Conservation (phyloP, 2,888 invertebrate species). For the Eristalinus aeneus region DNA sequence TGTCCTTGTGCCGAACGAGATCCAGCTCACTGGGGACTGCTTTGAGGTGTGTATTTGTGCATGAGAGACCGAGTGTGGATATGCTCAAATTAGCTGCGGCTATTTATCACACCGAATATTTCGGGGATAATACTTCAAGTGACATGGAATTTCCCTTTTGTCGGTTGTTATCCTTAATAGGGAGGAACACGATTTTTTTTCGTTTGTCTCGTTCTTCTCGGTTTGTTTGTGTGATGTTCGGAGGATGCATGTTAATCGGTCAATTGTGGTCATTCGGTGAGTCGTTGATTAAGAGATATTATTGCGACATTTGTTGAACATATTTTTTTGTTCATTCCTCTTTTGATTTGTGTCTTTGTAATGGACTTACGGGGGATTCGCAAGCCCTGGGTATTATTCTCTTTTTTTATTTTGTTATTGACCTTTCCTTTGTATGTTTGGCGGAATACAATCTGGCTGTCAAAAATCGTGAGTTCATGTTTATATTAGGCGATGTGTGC, state of each 20-base stretch:
- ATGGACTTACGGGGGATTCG: neutral
- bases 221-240: conserved; percentile 31
- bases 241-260: conserved; percentile 59
- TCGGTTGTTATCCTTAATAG: conserved; percentile 65
- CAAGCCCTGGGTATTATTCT: too few relatives aligned
- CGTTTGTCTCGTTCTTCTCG: neutral
- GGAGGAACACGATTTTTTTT: conserved; percentile 37
- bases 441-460: too few relatives aligned
- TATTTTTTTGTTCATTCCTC: neutral
- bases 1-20: conserved; percentile 30
- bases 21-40: conserved; percentile 51
- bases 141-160: conserved; percentile 69
- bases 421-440: too few relatives aligned
- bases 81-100: conserved; percentile 65
- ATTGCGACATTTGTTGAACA: conserved; percentile 44
- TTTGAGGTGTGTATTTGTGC: conserved; percentile 20
- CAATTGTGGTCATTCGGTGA: conserved; percentile 52
- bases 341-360: neutral
- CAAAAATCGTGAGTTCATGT: too few relatives aligned
- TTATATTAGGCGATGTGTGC: too few relatives aligned
- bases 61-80: conserved; percentile 49
- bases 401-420: too few relatives aligned
- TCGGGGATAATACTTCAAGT: conserved; percentile 64
- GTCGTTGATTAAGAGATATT: conserved; percentile 57
- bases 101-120: conserved; percentile 68